Evolutionary conservation across 2,888 invertebrate species (phyloP).

Genomic region (Hymenopus coronatus): DNA sequence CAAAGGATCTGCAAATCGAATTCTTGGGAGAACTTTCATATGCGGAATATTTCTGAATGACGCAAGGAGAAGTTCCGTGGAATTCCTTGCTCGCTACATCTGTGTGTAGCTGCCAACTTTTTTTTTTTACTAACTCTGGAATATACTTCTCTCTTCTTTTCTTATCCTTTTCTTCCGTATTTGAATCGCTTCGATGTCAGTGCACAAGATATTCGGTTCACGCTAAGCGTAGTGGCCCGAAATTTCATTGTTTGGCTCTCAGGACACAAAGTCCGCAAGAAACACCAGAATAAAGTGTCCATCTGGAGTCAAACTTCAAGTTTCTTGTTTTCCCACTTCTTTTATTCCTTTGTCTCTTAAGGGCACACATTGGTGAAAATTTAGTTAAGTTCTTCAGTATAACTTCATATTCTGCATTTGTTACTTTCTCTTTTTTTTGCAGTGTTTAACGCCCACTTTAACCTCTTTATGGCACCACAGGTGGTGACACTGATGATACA

Average conservation of each 20-base stretch:
- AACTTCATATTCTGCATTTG: no score
- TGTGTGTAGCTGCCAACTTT: not conserved
- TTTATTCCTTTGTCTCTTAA: no score
- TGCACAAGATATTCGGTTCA: not conserved
- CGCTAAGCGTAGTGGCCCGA: not conserved
- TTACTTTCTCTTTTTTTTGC: no score
- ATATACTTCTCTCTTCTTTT: not conserved
- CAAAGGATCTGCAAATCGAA: not conserved
- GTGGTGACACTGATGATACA: no score
- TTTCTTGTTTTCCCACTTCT: no score
- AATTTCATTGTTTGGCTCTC: not conserved
- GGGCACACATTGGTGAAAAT: no score
- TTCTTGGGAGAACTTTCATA: not conserved
- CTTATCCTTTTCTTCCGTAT: not conserved
- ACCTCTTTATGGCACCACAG: no score
- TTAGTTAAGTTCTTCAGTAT: no score
- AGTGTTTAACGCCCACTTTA: no score
- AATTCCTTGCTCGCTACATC: not conserved
- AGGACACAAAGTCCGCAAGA: no score
- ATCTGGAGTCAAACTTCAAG: no score
- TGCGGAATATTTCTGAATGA: not conserved
- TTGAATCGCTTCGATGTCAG: not conserved
- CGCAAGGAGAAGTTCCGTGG: not conserved
- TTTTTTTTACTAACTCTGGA: not conserved
- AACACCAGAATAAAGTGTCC: no score